Percentiles rank a stretch among this genome's conserved stretches.
Conservation (phyloP, 37 sponge, comb jelly and placozoan genomes). For the Aphrocallistes beatrix region DNA sequence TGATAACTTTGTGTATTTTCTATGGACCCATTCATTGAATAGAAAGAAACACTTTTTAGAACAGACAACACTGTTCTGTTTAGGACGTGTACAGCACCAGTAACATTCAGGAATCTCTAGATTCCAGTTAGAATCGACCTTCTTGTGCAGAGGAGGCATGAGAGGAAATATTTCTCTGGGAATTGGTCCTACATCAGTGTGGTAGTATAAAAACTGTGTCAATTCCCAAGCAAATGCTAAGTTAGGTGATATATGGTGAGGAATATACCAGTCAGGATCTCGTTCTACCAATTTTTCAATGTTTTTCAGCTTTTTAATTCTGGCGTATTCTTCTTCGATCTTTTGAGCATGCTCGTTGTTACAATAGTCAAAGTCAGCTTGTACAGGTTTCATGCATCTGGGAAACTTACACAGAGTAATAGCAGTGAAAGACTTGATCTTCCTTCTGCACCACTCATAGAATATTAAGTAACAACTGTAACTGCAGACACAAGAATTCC, state of each 20-base stretch:
- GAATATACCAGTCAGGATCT: neutral
- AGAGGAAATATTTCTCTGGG: neutral
- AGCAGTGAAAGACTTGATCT: neutral
- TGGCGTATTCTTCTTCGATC: neutral
- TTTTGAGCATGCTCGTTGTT: neutral
- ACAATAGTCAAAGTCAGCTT: neutral
- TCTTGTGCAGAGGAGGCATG: neutral
- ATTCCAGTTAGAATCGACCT: neutral
- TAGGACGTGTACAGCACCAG: neutral
- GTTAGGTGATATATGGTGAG: neutral
- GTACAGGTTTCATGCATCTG: neutral
- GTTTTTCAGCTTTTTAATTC: neutral
- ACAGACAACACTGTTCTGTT: neutral
- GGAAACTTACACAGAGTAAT: neutral
- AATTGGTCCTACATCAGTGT: neutral
- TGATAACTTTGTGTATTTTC: no score
- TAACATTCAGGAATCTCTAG: neutral
- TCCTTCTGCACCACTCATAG: neutral
- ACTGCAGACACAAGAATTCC: neutral
- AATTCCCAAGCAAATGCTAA: no score
- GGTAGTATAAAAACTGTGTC: neutral
- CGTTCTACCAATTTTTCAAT: neutral
- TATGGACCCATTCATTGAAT: neutral
- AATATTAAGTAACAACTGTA: neutral
- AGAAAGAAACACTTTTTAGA: neutral